Evolutionary conservation across 2,888 invertebrate species (phyloP), one percentile per base, ranked within the genome.

Genomic region (Antheraea assamensis): DNA sequence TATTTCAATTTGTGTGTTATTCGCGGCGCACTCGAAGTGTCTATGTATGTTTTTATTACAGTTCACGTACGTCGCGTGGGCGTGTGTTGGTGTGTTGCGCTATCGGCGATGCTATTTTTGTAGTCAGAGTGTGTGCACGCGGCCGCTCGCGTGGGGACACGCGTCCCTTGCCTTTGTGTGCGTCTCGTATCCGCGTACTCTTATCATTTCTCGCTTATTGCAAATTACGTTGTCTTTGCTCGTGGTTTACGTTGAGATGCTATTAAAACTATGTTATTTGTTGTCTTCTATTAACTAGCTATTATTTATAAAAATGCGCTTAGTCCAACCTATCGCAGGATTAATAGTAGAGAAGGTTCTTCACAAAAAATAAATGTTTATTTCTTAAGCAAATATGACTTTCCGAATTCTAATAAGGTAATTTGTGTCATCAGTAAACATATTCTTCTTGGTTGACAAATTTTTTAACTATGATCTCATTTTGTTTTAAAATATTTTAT

Each of bases 61-160:
- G 91, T 92, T 91, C 90, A 92, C 89, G 90, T 91, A 92, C 90
- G 85, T 84, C 82, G 87, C 87, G 93, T 93, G 91, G 92, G 93
- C 91, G 92, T 91, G 92, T 93, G 93, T 93, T 92, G 90, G 92
- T 93, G 92, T 92, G 92, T 91, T 92, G 92, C 91, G 92, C 91
- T 94, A 93, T 93, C 93, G 91, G 86, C 85, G 88, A 81, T 87
- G 88, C 93, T 94, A 94, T 94, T 94, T 94, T 87, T 77, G 90
- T 89, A 84, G 66, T 74, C 72, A 74, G 74, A 72, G 79, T 74
- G 85, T 74, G 71, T 82, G 88, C 90, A 87, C 77, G 83, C 61
- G 83, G 78, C 81, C 83, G 90, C 91, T 90, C 92, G 92, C 88
- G 89, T 93, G 89, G 85, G 83, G 80, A 70, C 82, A 72, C 30